A percentile compares a stretch with the other conserved stretches of the same genome.
Conservation (phyloP, 2,797 vertebrate genomes). For the Spondyliosoma cantharus region DNA sequence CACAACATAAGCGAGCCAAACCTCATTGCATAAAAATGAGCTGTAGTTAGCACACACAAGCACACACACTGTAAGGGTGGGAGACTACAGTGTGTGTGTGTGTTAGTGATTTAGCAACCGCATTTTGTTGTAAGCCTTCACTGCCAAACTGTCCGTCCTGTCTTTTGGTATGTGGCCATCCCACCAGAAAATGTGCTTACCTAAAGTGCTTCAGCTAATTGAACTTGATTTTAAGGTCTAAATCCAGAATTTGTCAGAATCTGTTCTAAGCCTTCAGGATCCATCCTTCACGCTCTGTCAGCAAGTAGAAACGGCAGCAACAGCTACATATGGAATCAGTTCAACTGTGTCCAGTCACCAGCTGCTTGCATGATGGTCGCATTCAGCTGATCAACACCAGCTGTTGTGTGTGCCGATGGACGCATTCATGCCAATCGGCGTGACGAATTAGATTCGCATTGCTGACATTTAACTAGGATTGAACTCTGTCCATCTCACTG, state of each 20-base stretch:
- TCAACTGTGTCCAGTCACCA: slow-evolving; percentile 3
- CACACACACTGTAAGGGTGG: not conserved
- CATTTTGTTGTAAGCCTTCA: not conserved
- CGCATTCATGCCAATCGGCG: slow-evolving; percentile 9
- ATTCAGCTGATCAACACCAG: slow-evolving; percentile 37
- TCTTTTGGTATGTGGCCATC: not conserved
- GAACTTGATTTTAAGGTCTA: not conserved
- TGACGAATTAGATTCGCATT: slow-evolving; percentile 45
- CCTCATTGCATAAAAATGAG: slow-evolving; percentile 32
- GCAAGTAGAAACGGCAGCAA: not conserved
- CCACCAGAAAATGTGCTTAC: not conserved
- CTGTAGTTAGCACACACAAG: not conserved
- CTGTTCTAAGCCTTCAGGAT: not conserved
- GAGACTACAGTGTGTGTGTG: not conserved
- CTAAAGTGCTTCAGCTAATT: not conserved
- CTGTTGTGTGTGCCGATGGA: slow-evolving; percentile 31
- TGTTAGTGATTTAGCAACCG: not conserved
- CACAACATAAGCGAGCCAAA: not conserved
- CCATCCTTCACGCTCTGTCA: not conserved
- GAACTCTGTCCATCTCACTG: not conserved
- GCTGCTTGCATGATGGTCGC: slow-evolving; percentile 8
- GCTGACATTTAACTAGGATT: slow-evolving; percentile 4
- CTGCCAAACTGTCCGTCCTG: not conserved
- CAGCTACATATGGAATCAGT: slow-evolving; percentile 4
- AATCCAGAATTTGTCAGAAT: not conserved